Percentiles rank a stretch among this genome's conserved stretches.
Evolutionary conservation across 2,888 invertebrate genomes (phyloP).

Genomic region (Minunthozetes semirufus): DNA sequence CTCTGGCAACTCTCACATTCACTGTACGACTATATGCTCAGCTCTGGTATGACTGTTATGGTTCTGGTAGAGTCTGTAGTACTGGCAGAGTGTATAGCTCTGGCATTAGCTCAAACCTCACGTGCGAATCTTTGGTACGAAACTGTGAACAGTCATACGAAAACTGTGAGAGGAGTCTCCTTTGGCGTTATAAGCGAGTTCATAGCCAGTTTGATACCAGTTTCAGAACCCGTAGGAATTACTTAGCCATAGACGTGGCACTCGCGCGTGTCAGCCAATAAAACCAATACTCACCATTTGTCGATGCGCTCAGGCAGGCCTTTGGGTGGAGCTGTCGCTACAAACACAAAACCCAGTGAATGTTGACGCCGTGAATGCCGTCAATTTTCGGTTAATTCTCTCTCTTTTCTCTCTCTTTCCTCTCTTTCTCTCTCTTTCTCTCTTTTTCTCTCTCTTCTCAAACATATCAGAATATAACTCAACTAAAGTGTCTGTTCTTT

Average conservation of each 20-base stretch:
- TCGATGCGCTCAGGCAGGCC: background rate
- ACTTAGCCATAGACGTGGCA: conserved; percentile 29
- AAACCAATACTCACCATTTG: conserved; percentile 27
- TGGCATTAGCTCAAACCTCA: conserved; percentile 24
- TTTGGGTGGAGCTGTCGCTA: conserved; percentile 25
- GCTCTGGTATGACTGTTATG: too few species aligned
- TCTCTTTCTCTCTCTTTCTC: background rate
- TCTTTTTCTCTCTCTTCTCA: background rate
- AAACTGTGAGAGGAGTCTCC: conserved; percentile 33
- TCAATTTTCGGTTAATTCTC: conserved; percentile 18
- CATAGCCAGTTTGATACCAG: conserved; percentile 30
- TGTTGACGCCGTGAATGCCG: conserved; percentile 24
- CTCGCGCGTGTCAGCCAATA: conserved; percentile 30
- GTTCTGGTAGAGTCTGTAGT: background rate
- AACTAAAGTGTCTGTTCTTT: conserved; percentile 17
- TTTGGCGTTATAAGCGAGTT: conserved; percentile 31
- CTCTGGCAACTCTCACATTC: conserved; percentile 14
- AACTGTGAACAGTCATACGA: conserved; percentile 37
- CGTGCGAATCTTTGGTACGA: conserved; percentile 37
- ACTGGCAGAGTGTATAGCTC: background rate
- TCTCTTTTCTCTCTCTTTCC: background rate
- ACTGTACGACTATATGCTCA: background rate
- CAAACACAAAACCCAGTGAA: conserved; percentile 7
- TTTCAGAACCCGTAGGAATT: conserved; percentile 27
- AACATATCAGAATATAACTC: conserved; percentile 19